Base-by-base conservation (phyloP, 2,113 vertebrate species). In the Rhineura floridana region DNA sequence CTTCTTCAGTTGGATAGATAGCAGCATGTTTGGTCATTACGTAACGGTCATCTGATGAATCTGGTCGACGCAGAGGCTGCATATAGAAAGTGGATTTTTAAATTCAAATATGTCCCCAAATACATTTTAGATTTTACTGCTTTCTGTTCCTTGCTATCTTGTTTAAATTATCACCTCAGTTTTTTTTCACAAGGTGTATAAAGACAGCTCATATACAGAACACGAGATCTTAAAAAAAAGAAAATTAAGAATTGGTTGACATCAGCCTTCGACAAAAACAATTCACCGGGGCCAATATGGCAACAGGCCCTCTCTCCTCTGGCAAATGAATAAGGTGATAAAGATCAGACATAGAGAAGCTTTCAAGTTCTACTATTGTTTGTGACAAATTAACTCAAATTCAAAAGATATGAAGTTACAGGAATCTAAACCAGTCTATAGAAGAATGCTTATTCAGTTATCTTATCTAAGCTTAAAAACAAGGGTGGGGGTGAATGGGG, bases 11-110 rank as follows among this genome's bases (percentile, higher is more conserved):
- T 48, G 99, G 99, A 95, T 99, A 99, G 95, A 99, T 99, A 82
- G 98, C 97, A 0, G 98, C 98, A 44, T 99, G 99, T 82, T 99
- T 99, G 90, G 98, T 99, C 99, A 99, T 99, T 70, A 99, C 98
- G 0, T 99, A 99, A 65, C 98, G 98, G 91, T 99, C 99, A 63
- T 99, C 98, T 63, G 98, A 99, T 30, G 98, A 99, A 92, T 99
- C 99, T 33, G 99, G 99, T 4, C 99, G 98, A 28, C 98, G 98
- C 10, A 98, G 96, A n/a, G 98, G 98, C 99, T 99, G 83, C 44
- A 93, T 39, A 87, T 0, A 84, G 89, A 87, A 87, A 72, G 8
- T 0, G 0, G 12, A 50, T 88, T 93, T 67, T 80, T 12, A 55
- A 87, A 19, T 81, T 81, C 77, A 72, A 21, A 28, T 69, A 77